Evolutionary conservation across 2,797 vertebrate species (phyloP).

Genomic region (Pseudochirops cupreus): DNA sequence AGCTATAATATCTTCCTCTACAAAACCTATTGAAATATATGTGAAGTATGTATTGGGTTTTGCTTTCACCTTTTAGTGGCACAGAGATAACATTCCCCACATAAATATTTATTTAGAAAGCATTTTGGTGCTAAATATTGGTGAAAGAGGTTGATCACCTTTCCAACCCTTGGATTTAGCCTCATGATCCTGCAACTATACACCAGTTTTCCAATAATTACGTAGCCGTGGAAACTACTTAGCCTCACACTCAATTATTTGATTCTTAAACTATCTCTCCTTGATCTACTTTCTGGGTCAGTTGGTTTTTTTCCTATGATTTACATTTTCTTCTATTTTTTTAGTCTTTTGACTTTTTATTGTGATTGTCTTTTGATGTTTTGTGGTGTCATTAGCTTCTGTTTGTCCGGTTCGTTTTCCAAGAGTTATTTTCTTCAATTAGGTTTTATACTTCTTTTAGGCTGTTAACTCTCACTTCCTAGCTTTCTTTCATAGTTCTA

Average conservation of each 20-base stretch:
- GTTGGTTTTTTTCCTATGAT: neutral
- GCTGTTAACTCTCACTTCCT: neutral
- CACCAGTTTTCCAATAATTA: neutral
- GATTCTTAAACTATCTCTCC: neutral
- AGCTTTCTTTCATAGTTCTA: too few relatives aligned
- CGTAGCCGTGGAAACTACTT: neutral
- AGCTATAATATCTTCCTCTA: neutral
- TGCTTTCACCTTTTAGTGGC: neutral
- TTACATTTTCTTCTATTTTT: neutral
- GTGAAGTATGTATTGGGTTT: neutral
- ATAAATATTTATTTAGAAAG: neutral
- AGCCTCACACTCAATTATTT: neutral
- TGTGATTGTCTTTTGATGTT: neutral
- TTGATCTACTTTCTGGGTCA: neutral
- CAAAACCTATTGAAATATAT: neutral
- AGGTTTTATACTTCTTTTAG: neutral
- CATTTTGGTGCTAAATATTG: neutral
- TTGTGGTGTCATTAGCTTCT: neutral
- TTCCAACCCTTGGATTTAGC: neutral
- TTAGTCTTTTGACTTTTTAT: neutral
- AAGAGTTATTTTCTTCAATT: too few relatives aligned
- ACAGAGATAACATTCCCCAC: neutral
- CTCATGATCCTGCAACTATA: neutral
- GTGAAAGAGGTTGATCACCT: neutral
- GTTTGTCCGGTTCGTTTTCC: neutral